A percentile compares a stretch with the other conserved stretches of the same genome.
phyloP scores from a whole-genome alignment of 1,140 invertebrate genomes.

The Drosophila grimshawi region DNA sequence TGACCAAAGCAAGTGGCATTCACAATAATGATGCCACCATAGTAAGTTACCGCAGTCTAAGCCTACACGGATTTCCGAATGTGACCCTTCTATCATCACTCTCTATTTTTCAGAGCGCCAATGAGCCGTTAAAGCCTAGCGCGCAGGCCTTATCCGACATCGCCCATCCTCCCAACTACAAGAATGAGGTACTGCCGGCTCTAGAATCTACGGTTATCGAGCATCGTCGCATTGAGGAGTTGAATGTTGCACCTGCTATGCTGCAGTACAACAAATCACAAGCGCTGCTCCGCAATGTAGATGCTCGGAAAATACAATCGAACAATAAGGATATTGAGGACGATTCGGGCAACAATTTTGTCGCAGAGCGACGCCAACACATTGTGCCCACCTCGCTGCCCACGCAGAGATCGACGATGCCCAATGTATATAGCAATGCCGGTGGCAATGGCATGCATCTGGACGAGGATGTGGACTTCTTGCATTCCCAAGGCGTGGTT shows the following conservation, averaged over 20 bases:
- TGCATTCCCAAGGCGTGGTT: constrained; percentile 67
- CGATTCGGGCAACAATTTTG: constrained; percentile 83
- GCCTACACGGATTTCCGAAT: constrained; percentile 5
- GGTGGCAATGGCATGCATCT: constrained; percentile 80
- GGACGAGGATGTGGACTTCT: constrained; percentile 78
- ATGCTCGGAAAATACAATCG: constrained; percentile 82
- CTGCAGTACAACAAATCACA: constrained; percentile 58
- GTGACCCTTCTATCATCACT: not conserved
- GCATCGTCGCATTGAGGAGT: constrained; percentile 13
- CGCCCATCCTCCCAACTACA: constrained; percentile 61
- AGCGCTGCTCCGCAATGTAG: constrained; percentile 71
- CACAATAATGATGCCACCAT: constrained; percentile 55
- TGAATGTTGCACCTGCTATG: constrained; percentile 1
- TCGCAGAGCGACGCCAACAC: constrained; percentile 62
- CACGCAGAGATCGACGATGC: constrained; percentile 74
- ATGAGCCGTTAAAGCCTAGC: constrained; percentile 67
- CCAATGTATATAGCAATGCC: constrained; percentile 83
- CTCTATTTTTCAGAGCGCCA: constrained; percentile 51
- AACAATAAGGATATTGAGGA: constrained; percentile 84
- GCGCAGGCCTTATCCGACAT: constrained; percentile 53
- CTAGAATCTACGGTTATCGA: constrained; percentile 9
- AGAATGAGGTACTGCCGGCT: constrained; percentile 68
- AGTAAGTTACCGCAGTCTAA: constrained; percentile 35
- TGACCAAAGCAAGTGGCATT: constrained; percentile 71
- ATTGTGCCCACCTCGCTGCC: constrained; percentile 79